Conservation (phyloP, 2,888 invertebrate species). For the Nasonovia ribisnigri region DNA sequence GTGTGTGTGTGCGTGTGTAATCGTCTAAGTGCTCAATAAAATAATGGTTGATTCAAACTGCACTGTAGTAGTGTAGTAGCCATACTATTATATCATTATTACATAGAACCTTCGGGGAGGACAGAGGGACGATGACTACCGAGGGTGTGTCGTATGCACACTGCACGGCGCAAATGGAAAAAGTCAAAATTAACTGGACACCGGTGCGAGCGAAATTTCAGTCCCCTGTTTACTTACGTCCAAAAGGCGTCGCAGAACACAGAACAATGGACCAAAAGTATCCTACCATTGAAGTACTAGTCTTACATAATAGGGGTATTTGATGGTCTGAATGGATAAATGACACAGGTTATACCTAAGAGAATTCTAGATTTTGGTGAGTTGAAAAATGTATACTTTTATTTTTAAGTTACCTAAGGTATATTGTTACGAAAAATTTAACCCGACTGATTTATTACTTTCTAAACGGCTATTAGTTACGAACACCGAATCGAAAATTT, state of each 20-base stretch:
- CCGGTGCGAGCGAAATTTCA: not conserved
- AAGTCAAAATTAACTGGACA: not conserved
- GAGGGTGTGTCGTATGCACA: not conserved
- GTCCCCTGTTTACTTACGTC: not conserved
- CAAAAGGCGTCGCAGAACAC: not conserved
- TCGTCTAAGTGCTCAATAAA: slow-evolving; percentile 47
- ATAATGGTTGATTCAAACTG: slow-evolving; percentile 7
- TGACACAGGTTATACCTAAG: not conserved
- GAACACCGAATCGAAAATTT: not conserved
- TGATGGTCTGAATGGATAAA: not conserved
- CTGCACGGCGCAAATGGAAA: slow-evolving; percentile 2
- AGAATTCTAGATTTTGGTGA: not conserved
- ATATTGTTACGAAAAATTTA: not conserved
- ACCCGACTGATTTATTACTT: not conserved
- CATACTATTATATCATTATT: not conserved
- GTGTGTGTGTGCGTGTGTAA: not conserved
- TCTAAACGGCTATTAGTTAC: not conserved
- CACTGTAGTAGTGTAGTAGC: not conserved
- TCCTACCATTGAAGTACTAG: not conserved
- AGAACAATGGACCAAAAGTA: not conserved
- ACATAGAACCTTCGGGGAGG: not conserved
- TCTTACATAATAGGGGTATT: not conserved
- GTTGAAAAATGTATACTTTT: not conserved
- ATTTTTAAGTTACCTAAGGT: not conserved
- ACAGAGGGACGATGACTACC: not conserved